Evolutionary conservation across 2,113 vertebrate genomes (phyloP).

Genomic region (Lampris megalopsis): DNA sequence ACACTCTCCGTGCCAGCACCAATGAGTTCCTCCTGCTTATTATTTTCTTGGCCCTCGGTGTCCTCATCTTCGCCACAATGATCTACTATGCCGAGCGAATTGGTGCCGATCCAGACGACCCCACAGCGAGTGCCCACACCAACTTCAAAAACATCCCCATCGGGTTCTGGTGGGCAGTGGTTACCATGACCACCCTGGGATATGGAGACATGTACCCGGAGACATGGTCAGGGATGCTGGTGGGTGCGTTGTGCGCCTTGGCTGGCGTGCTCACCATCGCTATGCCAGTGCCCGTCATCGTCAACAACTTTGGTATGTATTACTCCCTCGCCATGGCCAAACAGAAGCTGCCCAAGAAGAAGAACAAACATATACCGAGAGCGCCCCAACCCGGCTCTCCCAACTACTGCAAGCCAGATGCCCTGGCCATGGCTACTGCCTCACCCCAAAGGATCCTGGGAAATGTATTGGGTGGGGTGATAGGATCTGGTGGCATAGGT

Average conservation of each 20-base stretch:
- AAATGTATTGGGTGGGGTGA: slow-evolving; percentile 83
- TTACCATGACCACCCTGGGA: slow-evolving; percentile 95
- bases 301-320: slow-evolving; percentile 99
- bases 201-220: slow-evolving; percentile 97
- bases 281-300: slow-evolving; percentile 98
- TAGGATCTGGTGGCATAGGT: slow-evolving; percentile 78
- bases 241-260: slow-evolving; percentile 92
- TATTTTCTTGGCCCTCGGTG: slow-evolving; percentile 94
- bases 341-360: slow-evolving; percentile 97
- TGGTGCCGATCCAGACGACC: slow-evolving; percentile 90
- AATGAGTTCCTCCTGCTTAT: slow-evolving; percentile 96
- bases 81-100: slow-evolving; percentile 97
- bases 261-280: slow-evolving; percentile 97
- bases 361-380: slow-evolving; percentile 94
- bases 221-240: slow-evolving; percentile 98
- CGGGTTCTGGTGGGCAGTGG: slow-evolving; percentile 98
- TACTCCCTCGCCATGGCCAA: slow-evolving; percentile 98
- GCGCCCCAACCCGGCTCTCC: slow-evolving; percentile 93
- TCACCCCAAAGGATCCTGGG: slow-evolving; percentile 87
- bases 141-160: slow-evolving; percentile 98
- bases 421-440: slow-evolving; percentile 84
- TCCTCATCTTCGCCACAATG: slow-evolving; percentile 97
- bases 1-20: slow-evolving; percentile 94
- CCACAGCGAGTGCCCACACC: slow-evolving; percentile 90
- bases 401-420: slow-evolving; percentile 93